phyloP scores from a whole-genome alignment of 2,113 vertebrate genomes.

The Myxocyprinus asiaticus region DNA sequence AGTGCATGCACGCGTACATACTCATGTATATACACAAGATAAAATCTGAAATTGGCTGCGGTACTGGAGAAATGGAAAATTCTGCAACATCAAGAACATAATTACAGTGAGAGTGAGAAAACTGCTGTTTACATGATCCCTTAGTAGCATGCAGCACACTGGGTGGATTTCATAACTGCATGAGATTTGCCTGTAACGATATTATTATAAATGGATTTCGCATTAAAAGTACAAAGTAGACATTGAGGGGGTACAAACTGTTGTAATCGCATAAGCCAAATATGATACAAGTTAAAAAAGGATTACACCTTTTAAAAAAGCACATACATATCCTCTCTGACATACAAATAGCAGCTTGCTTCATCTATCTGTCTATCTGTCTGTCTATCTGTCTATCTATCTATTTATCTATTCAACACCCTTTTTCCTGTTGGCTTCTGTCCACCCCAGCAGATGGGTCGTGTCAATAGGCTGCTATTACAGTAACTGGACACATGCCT shows the following conservation, averaged over 20 bases:
- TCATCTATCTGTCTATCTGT: neutral
- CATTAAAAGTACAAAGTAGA: neutral
- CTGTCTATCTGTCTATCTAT: conserved; percentile 43
- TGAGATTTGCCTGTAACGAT: conserved; percentile 8
- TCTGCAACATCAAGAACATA: neutral
- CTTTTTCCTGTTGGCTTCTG: conserved; percentile 72
- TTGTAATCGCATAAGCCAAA: conserved; percentile 3
- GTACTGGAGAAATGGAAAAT: neutral
- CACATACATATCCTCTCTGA: conserved; percentile 64
- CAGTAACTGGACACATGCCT: conserved; percentile 81
- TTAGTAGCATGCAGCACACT: conserved; percentile 13
- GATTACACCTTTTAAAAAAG: neutral
- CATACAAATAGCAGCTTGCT: conserved; percentile 74
- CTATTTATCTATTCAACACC: conserved; percentile 57
- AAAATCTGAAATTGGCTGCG: neutral
- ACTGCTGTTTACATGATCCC: neutral
- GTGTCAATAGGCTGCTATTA: conserved; percentile 88
- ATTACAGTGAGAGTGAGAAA: conserved; percentile 18
- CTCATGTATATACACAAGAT: conserved; percentile 5
- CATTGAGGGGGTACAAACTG: neutral
- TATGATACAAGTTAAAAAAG: neutral
- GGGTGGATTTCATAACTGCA: neutral
- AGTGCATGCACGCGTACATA: neutral
- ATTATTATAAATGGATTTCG: conserved; percentile 21
- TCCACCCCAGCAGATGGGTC: conserved; percentile 89